Evolutionary conservation across 2,797 vertebrate species (phyloP).

Genomic region (Chaetodon trifasciatus): DNA sequence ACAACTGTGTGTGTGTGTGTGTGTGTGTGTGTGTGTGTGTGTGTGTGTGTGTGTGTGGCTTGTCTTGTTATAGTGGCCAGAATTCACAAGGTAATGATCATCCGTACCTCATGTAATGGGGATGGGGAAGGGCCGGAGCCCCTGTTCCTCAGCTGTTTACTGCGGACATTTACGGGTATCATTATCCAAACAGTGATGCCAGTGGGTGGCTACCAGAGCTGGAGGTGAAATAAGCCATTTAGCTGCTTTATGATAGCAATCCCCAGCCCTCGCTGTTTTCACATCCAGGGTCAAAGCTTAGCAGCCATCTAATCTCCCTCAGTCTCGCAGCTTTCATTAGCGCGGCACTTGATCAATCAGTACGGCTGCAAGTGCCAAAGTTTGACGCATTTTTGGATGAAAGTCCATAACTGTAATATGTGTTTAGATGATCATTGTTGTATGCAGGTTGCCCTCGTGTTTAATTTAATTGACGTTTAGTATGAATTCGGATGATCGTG

Average conservation of each 20-base stretch:
- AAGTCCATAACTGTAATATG: slow-evolving; percentile 49
- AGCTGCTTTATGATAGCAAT: slow-evolving; percentile 87
- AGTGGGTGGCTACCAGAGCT: slow-evolving; percentile 87
- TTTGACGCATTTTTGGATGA: slow-evolving; percentile 63
- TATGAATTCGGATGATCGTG: slow-evolving; percentile 22
- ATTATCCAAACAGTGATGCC: slow-evolving; percentile 83
- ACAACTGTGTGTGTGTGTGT: slow-evolving; percentile 14
- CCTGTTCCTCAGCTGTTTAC: slow-evolving; percentile 74
- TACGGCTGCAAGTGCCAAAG: slow-evolving; percentile 60
- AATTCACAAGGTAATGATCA: slow-evolving; percentile 68
- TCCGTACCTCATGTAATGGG: slow-evolving; percentile 60
- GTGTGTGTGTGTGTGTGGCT: not conserved
- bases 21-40: not conserved
- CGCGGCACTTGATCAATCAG: slow-evolving; percentile 72
- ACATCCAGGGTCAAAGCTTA: slow-evolving; percentile 79
- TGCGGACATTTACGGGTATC: slow-evolving; percentile 73
- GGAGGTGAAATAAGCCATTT: slow-evolving; percentile 89
- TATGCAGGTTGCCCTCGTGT: slow-evolving; percentile 45
- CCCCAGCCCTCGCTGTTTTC: slow-evolving; percentile 78
- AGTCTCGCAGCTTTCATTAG: slow-evolving; percentile 80
- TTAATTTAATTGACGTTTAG: slow-evolving; percentile 58
- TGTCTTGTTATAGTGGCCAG: slow-evolving; percentile 41
- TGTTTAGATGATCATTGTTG: slow-evolving; percentile 46
- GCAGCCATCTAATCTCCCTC: slow-evolving; percentile 76
- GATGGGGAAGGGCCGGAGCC: slow-evolving; percentile 41